These are phyloP conservation scores for Nyctibius bracteatus DNA, from an alignment of 2,113 vertebrate species.

Conservation along the genomic window DNA sequence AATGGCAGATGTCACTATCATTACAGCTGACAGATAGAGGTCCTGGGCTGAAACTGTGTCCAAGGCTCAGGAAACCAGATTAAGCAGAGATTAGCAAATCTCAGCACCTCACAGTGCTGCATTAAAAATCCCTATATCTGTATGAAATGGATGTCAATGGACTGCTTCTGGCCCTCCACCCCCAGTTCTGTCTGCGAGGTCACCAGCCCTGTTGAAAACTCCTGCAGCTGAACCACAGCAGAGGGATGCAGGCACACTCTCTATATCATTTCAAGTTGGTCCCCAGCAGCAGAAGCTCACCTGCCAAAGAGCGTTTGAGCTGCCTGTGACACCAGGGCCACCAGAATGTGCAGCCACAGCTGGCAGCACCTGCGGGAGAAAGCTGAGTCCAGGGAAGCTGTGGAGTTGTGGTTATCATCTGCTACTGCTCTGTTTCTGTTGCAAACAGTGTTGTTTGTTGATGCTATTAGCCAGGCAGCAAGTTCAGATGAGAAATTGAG, in stretches of 20 bases:
- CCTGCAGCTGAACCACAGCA: not conserved
- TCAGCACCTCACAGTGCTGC: not conserved
- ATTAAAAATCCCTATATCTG: not conserved
- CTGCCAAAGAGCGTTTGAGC: not conserved
- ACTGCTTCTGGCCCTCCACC: not conserved
- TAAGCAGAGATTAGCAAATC: not conserved
- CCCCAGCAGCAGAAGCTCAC: not conserved
- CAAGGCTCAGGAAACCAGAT: not conserved
- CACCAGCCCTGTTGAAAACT: not conserved
- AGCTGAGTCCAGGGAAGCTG: not conserved
- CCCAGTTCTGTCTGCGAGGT: fast-evolving
- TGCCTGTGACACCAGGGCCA: not conserved
- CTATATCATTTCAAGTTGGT: not conserved
- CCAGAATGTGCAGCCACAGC: not conserved
- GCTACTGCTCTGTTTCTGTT: not conserved
- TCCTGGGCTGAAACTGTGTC: not conserved
- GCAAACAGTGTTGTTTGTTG: not conserved
- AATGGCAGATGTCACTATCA: not conserved
- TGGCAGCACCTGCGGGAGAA: not conserved
- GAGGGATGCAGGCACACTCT: not conserved
- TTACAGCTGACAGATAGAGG: not conserved
- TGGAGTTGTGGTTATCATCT: not conserved
- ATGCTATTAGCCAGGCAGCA: fast-evolving
- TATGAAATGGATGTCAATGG: not conserved
- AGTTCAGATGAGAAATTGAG: not conserved